These are phyloP conservation scores for Drosophila anomalipes DNA, from an alignment of 2,888 invertebrate species.

Conservation along the genomic window DNA sequence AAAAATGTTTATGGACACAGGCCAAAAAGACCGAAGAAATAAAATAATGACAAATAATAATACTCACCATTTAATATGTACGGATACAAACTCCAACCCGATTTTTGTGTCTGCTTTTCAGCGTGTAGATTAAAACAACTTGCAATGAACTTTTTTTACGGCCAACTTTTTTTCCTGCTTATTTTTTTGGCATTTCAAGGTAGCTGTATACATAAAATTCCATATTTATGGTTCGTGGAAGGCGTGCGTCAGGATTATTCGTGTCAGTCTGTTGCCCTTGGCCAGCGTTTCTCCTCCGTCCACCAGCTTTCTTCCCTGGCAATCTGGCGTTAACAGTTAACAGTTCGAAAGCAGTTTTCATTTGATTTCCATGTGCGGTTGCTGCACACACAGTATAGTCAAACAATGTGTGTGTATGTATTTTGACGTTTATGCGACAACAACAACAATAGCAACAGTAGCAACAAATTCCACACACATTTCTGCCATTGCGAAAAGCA, in stretches of 20 bases:
- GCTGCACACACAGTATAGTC: constrained; percentile 39
- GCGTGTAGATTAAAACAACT: constrained; percentile 20
- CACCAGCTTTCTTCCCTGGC: not conserved
- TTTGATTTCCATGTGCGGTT: constrained; percentile 60
- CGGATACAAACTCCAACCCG: not conserved
- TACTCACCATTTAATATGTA: not conserved
- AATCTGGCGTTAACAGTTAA: constrained; percentile 6
- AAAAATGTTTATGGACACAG: not conserved
- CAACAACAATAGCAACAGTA: constrained; percentile 3
- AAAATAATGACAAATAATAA: not conserved
- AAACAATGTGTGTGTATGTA: constrained; percentile 25
- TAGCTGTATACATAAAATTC: constrained; percentile 44
- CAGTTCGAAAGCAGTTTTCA: constrained; percentile 50
- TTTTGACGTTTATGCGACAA: constrained; percentile 18
- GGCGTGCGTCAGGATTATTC: constrained; percentile 11
- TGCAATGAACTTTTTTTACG: constrained; percentile 14
- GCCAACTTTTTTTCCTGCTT: constrained; percentile 1
- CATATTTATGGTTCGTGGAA: constrained; percentile 53
- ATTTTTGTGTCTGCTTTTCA: constrained; percentile 2
- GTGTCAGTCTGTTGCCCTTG: constrained; percentile 54
- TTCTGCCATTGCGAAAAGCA: constrained; percentile 21
- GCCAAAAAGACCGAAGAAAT: not conserved
- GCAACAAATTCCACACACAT: constrained; percentile 6
- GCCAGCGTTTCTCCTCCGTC: not conserved
- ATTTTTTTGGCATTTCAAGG: constrained; percentile 18